phyloP scores from a whole-genome alignment of 2,888 invertebrate species.

The Drosophila cracens region DNA sequence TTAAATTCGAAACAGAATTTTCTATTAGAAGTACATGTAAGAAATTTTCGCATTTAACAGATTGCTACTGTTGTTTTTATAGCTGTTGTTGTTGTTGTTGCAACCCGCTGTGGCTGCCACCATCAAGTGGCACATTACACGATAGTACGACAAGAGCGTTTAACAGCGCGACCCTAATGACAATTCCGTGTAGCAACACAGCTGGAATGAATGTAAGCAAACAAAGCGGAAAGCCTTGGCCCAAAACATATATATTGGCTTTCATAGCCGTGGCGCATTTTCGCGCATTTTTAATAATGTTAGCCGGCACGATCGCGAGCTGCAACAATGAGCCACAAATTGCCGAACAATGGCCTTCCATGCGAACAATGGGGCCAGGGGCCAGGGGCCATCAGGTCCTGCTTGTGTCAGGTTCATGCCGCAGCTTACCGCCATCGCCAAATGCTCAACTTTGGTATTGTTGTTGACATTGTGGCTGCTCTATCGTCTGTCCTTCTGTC shows the following conservation, averaged over 20 bases:
- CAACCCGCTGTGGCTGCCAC: conserved; percentile 45
- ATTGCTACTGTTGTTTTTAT: conserved; percentile 8
- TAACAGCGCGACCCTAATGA: conserved; percentile 55
- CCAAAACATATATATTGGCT: conserved; percentile 3
- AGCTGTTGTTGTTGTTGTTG: conserved; percentile 10
- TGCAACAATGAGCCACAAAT: conserved; percentile 73
- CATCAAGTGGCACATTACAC: conserved; percentile 37
- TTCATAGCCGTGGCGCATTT: conserved; percentile 11
- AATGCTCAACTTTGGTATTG: conserved; percentile 54
- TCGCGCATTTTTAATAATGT: conserved; percentile 36
- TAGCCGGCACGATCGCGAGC: neutral
- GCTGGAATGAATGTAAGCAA: conserved; percentile 53
- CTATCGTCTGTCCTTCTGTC: neutral
- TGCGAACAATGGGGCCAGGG: conserved; percentile 49
- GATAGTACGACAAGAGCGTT: conserved; percentile 21
- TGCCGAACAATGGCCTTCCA: conserved; percentile 62
- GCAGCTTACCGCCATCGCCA: conserved; percentile 47
- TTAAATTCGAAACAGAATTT: conserved; percentile 27
- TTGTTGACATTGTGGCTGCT: conserved; percentile 55
- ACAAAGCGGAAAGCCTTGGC: conserved; percentile 17
- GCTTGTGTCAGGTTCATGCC: conserved; percentile 30
- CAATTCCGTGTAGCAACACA: conserved; percentile 64
- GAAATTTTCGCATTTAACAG: conserved; percentile 42
- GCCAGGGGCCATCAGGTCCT: conserved; percentile 4
- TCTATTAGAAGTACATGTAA: conserved; percentile 19